Percentiles rank a stretch among this genome's conserved stretches.
phyloP scores from a whole-genome alignment of 1,140 invertebrate species.

The Bombus haemorrhoidalis region DNA sequence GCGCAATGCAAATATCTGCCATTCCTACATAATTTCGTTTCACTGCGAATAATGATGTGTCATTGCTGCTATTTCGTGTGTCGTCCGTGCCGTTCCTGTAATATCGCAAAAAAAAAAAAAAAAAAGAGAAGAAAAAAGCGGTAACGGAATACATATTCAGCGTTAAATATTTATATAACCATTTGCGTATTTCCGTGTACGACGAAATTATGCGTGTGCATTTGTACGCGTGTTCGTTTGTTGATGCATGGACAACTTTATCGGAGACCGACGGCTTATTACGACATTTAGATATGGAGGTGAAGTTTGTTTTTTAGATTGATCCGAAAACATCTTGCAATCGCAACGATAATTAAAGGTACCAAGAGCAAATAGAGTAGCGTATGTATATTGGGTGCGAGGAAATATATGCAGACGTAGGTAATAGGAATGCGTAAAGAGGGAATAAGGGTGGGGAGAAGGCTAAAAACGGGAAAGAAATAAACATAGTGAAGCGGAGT shows the following conservation, averaged over 20 bases:
- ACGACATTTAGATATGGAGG: neutral
- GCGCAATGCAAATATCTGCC: neutral
- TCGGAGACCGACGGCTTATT: neutral
- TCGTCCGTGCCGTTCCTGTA: neutral
- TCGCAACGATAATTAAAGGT: neutral
- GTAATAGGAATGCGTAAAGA: neutral
- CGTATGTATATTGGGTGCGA: no score
- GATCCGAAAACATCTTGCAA: neutral
- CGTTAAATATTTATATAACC: conserved; percentile 26
- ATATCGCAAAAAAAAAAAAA: neutral
- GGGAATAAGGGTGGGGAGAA: no score
- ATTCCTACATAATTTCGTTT: conserved; percentile 51
- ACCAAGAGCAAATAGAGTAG: no score
- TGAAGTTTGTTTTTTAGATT: neutral
- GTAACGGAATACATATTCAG: neutral
- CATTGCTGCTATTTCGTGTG: conserved; percentile 44
- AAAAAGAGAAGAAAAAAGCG: no score
- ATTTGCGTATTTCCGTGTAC: neutral
- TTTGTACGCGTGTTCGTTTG: neutral
- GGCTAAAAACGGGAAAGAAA: conserved; percentile 4
- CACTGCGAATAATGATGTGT: conserved; percentile 54
- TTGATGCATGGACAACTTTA: no score
- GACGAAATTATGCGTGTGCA: neutral
- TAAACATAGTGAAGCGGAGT: neutral
- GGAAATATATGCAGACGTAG: neutral